Evolutionary conservation across 2,888 invertebrate species (phyloP).

Genomic region (Lasioglossum vierecki): DNA sequence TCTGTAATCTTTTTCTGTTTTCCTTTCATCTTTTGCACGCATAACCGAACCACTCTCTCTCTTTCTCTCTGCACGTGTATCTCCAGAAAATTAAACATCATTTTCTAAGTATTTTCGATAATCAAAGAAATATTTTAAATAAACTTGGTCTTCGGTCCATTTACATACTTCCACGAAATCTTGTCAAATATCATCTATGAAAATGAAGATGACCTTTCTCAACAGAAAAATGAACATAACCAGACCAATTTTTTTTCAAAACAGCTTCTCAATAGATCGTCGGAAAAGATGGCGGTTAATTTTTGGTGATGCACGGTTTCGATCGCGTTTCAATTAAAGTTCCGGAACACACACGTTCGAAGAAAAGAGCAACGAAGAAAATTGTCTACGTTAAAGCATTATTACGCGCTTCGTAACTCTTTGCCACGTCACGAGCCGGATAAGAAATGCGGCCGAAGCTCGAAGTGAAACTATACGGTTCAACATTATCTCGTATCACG

Average conservation of each 20-base stretch:
- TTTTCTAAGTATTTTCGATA: not conserved
- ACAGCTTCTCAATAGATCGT: not conserved
- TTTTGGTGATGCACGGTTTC: not conserved
- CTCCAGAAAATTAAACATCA: not conserved
- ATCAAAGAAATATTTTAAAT: not conserved
- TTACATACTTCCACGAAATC: not conserved
- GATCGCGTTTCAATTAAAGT: constrained; percentile 10
- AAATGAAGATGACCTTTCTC: not conserved
- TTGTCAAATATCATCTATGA: not conserved
- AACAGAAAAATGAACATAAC: not conserved
- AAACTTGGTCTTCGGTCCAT: not conserved
- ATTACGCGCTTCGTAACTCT: not conserved
- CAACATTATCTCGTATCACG: constrained; percentile 18
- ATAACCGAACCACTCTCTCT: not conserved
- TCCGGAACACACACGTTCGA: constrained; percentile 16
- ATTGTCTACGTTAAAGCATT: constrained; percentile 13
- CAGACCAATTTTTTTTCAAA: not conserved
- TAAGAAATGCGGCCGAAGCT: constrained; percentile 32
- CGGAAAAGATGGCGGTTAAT: not conserved
- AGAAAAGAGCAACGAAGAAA: constrained; percentile 12
- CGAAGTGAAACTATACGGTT: constrained; percentile 15
- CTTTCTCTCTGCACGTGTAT: not conserved
- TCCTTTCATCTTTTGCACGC: constrained; percentile 4
- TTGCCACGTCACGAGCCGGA: constrained; percentile 8
- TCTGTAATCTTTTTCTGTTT: constrained; percentile 21